Percentiles rank a stretch among this genome's conserved stretches.
These are phyloP conservation scores for Bombus superbus DNA, from an alignment of 1,140 invertebrate species.

Conservation along the genomic window DNA sequence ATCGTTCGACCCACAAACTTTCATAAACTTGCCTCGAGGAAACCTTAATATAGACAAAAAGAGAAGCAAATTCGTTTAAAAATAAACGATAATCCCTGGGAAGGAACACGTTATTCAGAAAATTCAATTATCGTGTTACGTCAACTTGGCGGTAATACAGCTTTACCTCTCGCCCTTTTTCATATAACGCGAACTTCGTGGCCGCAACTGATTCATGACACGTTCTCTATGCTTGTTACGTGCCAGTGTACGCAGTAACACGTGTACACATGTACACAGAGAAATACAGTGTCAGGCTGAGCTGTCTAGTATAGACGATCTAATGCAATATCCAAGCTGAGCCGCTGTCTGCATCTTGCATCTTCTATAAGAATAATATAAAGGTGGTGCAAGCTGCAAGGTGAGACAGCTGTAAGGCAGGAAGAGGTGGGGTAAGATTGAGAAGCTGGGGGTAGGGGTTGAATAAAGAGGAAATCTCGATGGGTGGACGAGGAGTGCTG, in stretches of 20 bases:
- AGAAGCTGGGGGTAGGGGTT: neutral
- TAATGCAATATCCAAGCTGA: conserved; percentile 20
- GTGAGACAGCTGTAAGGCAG: conserved; percentile 1
- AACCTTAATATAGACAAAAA: too few relatives aligned
- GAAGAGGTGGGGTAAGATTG: neutral
- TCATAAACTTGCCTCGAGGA: neutral
- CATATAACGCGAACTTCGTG: neutral
- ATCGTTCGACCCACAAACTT: neutral
- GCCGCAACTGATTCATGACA: conserved; percentile 41
- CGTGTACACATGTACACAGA: neutral
- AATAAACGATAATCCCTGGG: neutral
- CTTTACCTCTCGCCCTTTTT: conserved; percentile 25
- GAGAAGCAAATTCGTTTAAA: neutral
- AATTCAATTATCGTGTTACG: conserved; percentile 44
- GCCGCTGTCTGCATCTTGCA: conserved; percentile 15
- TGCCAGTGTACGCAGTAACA: too few relatives aligned
- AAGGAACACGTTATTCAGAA: conserved; percentile 1
- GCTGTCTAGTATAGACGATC: conserved; percentile 17
- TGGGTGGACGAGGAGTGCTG: neutral
- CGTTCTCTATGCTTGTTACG: conserved; percentile 10
- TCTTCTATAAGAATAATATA: conserved; percentile 36
- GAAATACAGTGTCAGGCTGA: neutral
- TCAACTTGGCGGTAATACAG: conserved; percentile 24
- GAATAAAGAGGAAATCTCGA: conserved; percentile 23
- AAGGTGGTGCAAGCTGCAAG: conserved; percentile 5